phyloP scores from a whole-genome alignment of 2,797 vertebrate species.

The Onychomys arenicola region DNA sequence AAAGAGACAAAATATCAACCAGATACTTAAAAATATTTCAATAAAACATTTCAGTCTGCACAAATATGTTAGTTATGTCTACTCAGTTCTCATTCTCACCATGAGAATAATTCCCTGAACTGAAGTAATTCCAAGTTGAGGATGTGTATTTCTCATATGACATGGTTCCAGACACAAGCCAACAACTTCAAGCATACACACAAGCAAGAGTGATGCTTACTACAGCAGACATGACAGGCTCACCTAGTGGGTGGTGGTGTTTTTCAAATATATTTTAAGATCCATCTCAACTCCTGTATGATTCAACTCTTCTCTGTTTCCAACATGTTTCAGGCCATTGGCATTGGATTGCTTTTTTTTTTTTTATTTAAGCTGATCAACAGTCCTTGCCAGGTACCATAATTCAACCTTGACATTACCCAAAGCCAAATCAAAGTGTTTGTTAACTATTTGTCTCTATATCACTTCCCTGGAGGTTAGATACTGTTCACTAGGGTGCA shows the following conservation, averaged over 20 bases:
- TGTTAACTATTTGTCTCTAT: neutral
- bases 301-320: neutral
- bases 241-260: neutral
- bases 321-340: neutral
- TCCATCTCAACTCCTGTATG: neutral
- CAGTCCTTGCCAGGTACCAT: neutral
- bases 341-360: neutral
- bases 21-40: neutral
- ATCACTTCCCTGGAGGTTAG: neutral
- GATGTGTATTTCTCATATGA: neutral
- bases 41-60: neutral
- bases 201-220: neutral
- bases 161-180: neutral
- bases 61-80: fast-evolving
- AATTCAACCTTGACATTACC: neutral
- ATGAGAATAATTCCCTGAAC: neutral
- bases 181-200: neutral
- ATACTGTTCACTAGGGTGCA: neutral
- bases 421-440: constrained; percentile 30
- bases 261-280: neutral
- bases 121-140: neutral
- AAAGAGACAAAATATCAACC: neutral
- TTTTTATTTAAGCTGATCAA: constrained; percentile 1
- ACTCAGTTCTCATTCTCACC: neutral
- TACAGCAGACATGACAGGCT: neutral